Percentiles rank a stretch among this genome's conserved stretches.
Conservation (phyloP, 37 sponge, comb jelly and placozoan genomes). For the Hormiphora californensis region DNA sequence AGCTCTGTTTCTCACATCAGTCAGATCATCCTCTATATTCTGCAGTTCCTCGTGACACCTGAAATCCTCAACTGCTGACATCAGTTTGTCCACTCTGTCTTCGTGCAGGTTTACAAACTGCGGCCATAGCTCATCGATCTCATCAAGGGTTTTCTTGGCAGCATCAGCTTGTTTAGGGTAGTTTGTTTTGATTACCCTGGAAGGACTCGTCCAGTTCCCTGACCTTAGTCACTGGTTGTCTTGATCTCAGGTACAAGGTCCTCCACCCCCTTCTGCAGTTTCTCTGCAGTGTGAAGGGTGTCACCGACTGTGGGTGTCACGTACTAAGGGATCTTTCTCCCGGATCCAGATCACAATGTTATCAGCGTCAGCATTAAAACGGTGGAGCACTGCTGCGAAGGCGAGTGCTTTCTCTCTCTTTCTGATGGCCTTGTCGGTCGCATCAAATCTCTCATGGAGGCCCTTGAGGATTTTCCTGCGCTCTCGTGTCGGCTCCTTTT, state of each 20-base stretch:
- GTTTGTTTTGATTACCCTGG: background rate
- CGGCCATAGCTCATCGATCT: background rate
- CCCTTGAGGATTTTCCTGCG: background rate
- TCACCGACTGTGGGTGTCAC: background rate
- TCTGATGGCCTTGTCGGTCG: background rate
- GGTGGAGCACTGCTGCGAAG: background rate
- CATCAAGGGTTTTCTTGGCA: background rate
- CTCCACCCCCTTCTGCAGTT: background rate
- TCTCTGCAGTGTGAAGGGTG: background rate
- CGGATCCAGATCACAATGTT: conserved; percentile 3
- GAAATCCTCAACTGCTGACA: background rate
- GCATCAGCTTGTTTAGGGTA: background rate
- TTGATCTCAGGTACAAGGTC: background rate
- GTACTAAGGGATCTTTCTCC: background rate
- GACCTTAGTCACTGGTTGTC: too few relatives aligned
- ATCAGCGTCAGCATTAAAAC: background rate
- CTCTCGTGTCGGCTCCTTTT: background rate
- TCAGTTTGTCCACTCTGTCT: background rate
- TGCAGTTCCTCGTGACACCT: background rate
- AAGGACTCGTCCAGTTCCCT: too few relatives aligned
- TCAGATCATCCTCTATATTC: conserved; percentile 8
- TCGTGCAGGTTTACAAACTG: background rate
- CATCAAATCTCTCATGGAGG: background rate
- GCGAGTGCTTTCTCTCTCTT: background rate
- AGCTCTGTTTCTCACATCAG: background rate